A percentile compares a stretch with the other conserved stretches of the same genome.
phyloP scores from a whole-genome alignment of 2,113 vertebrate genomes.

The Sprattus sprattus region DNA sequence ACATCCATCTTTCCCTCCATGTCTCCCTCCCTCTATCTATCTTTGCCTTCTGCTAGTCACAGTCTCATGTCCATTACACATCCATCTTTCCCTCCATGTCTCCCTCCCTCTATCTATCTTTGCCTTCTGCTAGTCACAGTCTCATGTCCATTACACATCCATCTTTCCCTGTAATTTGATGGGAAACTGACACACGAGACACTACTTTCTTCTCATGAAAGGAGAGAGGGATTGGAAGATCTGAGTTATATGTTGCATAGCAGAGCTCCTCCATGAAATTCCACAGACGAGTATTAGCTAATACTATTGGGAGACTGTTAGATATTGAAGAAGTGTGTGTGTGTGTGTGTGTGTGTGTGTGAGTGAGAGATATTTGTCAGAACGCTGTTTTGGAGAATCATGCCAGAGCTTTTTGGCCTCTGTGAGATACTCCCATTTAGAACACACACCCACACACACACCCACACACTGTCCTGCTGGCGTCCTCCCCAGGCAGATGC shows the following conservation, averaged over 20 bases:
- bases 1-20: neutral
- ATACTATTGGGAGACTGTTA: neutral
- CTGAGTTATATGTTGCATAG: neutral
- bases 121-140: conserved; percentile 21
- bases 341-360: neutral
- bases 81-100: neutral
- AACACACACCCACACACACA: neutral
- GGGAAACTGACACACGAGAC: neutral
- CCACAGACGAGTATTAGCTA: neutral
- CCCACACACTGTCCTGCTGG: neutral
- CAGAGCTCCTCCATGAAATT: neutral
- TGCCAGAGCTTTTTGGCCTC: conserved; percentile 18
- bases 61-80: neutral
- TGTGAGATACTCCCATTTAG: neutral
- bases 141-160: neutral
- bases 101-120: neutral
- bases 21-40: neutral
- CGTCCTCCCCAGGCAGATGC: neutral
- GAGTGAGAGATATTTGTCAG: neutral
- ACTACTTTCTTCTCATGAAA: neutral
- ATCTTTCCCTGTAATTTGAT: neutral
- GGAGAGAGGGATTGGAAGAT: neutral
- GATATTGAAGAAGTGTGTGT: neutral
- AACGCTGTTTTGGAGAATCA: conserved; percentile 2
- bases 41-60: conserved; percentile 25